Evolutionary conservation across 1,140 invertebrate genomes (phyloP), one percentile per base, ranked within the genome.

Genomic region (Dinothrombium tinctorium): DNA sequence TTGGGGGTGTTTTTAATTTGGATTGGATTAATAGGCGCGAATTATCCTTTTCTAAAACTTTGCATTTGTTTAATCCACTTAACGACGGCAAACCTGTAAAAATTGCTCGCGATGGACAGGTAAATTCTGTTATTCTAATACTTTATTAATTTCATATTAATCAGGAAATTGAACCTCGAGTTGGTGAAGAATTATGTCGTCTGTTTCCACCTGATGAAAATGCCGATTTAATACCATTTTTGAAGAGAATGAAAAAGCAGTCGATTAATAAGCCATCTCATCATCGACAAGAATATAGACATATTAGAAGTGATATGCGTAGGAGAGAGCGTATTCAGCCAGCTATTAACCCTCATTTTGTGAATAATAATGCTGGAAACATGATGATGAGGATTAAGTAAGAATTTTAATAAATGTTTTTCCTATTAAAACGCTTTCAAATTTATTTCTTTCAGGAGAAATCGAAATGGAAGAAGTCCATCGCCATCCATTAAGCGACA

Each of bases 31-130:
- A 80, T 47, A 62, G 64, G 61, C 82, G 84, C 53, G 89, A 95
- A 57, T 62, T 96, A 36, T 72, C 83, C 9, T 96, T 96, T 51
- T 77, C 73, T 43, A 76, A 76, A 46, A 92, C 86, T 2, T 68
- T 80, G 46, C 86, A 94, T 60, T 62, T 96, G 20, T 87, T 87
- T 53, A 96, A 96, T 67, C 75, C 83, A 4, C 95, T 87, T 84
- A 96, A 96, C 68, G 84, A 95, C 58, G 82, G 84, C 24, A 94
- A 94, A 61, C 86, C 87, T 38, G 87, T 96, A 0, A 96, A 96
- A 68, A 95, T 96, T 55, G 89, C 87, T 12, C 68, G 90, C 50
- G 90, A 96, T 69, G 90, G 90, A 14, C 90, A 71, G 56, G 65
- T 65, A 55, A 45, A 9, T 24, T 42, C 23, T 33, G 12, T 42